Conservation (phyloP, 2,113 vertebrate genomes). For the Pycnonotus jocosus region DNA sequence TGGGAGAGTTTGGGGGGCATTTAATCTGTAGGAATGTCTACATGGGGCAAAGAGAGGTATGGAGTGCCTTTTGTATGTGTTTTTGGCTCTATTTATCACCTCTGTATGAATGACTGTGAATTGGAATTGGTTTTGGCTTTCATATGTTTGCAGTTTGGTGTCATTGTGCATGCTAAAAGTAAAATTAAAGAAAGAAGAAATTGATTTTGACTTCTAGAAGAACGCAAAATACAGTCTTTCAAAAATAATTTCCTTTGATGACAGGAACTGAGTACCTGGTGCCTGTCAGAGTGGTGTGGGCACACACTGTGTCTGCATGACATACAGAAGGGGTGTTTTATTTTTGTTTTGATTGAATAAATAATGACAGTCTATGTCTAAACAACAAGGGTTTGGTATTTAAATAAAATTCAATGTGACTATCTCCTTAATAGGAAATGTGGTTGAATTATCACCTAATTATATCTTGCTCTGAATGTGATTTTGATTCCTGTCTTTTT, state of each 20-base stretch:
- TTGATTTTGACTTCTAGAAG: neutral
- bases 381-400: neutral
- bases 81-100: neutral
- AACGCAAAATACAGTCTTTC: neutral
- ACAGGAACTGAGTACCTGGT: neutral
- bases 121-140: neutral
- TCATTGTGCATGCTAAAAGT: neutral
- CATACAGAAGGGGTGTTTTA: neutral
- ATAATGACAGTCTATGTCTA: neutral
- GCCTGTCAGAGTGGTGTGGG: neutral
- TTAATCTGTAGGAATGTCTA: neutral
- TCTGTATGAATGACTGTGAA: neutral
- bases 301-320: neutral
- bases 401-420: neutral
- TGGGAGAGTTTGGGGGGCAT: neutral
- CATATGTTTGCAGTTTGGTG: neutral
- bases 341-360: neutral
- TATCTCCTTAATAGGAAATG: neutral
- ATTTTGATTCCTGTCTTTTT: neutral
- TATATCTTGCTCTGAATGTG: neutral
- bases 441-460: neutral
- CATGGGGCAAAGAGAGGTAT: neutral
- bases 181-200: neutral
- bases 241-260: neutral
- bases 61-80: accelerated